Evolutionary conservation across 2,113 vertebrate genomes (phyloP).

Genomic region (Saguinus midas): DNA sequence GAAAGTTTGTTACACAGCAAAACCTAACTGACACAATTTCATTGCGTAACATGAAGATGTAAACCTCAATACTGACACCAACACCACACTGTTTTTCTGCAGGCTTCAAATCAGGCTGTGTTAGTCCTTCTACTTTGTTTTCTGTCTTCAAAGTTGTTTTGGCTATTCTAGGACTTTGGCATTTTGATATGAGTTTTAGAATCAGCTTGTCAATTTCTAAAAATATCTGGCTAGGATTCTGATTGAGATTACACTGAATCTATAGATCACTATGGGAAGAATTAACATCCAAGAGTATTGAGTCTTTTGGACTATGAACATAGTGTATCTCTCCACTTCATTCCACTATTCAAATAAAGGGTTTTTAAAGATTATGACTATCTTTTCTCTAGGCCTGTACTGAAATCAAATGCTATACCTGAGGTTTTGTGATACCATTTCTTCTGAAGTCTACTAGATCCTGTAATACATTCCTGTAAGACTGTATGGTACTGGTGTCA

Average conservation of each 20-base stretch:
- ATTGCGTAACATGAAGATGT: not conserved
- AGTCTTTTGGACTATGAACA: not conserved
- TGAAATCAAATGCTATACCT: not conserved
- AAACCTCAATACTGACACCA: not conserved
- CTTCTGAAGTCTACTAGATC: conserved; percentile 13
- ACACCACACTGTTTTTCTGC: not conserved
- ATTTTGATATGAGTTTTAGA: conserved; percentile 29
- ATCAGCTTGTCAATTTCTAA: not conserved
- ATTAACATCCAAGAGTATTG: not conserved
- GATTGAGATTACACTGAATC: not conserved
- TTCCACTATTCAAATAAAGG: not conserved
- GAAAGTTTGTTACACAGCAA: not conserved
- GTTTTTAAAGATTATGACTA: not conserved
- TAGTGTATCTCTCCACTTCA: not conserved
- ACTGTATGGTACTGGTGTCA: not conserved
- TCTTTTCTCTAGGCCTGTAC: not conserved
- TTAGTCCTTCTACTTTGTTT: not conserved
- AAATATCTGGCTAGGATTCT: conserved; percentile 34
- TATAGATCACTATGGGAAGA: not conserved
- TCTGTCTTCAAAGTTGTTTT: conserved; percentile 6
- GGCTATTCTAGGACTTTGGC: conserved; percentile 1
- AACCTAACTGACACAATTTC: not conserved
- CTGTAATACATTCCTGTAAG: not conserved
- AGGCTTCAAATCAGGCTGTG: not conserved
- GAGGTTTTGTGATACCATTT: not conserved